A percentile compares a stretch with the other conserved stretches of the same genome.
These are phyloP conservation scores for Agapostemon virescens DNA, from an alignment of 2,888 invertebrate genomes.

Conservation along the genomic window DNA sequence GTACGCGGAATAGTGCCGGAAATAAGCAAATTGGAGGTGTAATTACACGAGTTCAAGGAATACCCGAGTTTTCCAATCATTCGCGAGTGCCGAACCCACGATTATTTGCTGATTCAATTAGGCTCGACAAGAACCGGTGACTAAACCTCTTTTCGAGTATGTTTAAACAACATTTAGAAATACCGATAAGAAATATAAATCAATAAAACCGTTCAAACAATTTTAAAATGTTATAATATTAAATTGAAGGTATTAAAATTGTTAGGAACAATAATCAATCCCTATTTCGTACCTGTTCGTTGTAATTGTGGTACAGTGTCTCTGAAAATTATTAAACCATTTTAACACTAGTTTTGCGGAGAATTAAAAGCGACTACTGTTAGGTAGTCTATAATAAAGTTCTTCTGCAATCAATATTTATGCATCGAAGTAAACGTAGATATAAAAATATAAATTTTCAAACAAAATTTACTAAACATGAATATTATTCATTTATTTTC, in stretches of 20 bases:
- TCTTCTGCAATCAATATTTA: no score
- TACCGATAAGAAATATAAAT: not conserved
- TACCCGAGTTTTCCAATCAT: not conserved
- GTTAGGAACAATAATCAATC: not conserved
- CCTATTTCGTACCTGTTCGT: not conserved
- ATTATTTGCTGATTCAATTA: not conserved
- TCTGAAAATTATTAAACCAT: not conserved
- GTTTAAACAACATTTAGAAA: not conserved
- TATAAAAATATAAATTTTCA: no score
- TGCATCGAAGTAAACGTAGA: no score
- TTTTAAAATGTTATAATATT: not conserved
- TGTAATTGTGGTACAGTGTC: not conserved
- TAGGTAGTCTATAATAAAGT: no score
- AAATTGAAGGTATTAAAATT: not conserved
- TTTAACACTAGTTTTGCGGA: no score
- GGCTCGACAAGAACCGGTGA: not conserved
- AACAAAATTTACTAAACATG: no score
- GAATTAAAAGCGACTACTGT: no score
- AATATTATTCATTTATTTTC: no score
- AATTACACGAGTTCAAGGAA: constrained; percentile 3
- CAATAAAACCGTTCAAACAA: not conserved
- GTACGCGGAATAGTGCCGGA: not conserved
- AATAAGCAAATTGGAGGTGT: constrained; percentile 16
- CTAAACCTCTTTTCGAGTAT: not conserved
- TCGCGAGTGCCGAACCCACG: not conserved